A percentile compares a stretch with the other conserved stretches of the same genome.
phyloP scores from a whole-genome alignment of 1,140 invertebrate genomes.

The Trichogramma pretiosum region DNA sequence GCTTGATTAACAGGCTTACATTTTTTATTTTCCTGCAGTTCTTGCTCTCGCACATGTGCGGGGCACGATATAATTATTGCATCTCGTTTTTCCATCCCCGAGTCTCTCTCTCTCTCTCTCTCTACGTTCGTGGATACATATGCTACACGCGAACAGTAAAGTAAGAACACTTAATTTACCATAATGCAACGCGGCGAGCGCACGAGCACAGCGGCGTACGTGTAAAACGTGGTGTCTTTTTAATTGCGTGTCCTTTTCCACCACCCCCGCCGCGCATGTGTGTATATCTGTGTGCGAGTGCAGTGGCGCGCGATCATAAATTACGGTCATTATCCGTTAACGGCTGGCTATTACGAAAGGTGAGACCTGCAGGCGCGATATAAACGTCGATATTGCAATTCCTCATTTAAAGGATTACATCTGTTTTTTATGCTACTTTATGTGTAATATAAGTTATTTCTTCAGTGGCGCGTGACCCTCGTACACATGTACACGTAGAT shows the following conservation, averaged over 20 bases:
- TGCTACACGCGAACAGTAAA: too few relatives aligned
- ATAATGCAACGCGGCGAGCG: neutral
- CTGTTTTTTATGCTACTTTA: neutral
- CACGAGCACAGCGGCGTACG: neutral
- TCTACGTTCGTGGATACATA: too few relatives aligned
- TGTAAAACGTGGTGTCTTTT: neutral
- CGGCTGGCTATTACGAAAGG: conserved; percentile 28
- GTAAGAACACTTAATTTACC: too few relatives aligned
- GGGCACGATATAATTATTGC: conserved; percentile 9
- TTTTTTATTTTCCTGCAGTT: neutral
- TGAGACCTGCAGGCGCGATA: conserved; percentile 24
- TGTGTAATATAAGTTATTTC: too few relatives aligned
- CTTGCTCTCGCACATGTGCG: neutral
- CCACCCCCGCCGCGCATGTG: neutral
- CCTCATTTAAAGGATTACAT: too few relatives aligned
- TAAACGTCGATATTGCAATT: too few relatives aligned
- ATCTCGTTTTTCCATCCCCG: conserved; percentile 11
- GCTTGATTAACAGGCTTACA: neutral
- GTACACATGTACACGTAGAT: too few relatives aligned
- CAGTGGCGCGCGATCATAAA: conserved; percentile 26
- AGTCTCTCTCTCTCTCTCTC: too few relatives aligned
- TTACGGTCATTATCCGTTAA: conserved; percentile 33
- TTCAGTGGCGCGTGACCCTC: too few relatives aligned
- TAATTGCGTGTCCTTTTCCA: neutral
- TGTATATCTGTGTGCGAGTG: conserved; percentile 29